Evolutionary conservation across 2,888 invertebrate genomes (phyloP).

Genomic region (Pseudeuparius sepicola): DNA sequence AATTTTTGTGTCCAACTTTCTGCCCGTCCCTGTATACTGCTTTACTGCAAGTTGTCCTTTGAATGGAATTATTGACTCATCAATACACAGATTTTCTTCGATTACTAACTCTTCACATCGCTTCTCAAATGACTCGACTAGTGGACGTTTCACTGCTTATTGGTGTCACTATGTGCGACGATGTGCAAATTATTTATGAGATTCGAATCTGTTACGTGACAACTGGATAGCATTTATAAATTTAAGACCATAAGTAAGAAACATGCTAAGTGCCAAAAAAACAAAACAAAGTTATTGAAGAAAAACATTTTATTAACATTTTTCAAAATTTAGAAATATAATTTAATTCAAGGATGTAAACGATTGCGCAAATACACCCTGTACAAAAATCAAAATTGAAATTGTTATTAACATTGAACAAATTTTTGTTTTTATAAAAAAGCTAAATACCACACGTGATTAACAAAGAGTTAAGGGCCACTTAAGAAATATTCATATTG

Average conservation of each 20-base stretch:
- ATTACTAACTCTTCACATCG: constrained; percentile 18
- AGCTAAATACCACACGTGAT: constrained; percentile 4
- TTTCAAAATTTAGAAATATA: constrained; percentile 6
- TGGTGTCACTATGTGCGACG: constrained; percentile 13
- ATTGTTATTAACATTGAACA: constrained; percentile 6
- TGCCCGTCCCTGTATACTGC: no score
- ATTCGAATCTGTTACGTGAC: constrained; percentile 18
- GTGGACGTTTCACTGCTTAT: constrained; percentile 19
- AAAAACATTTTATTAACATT: constrained; percentile 6
- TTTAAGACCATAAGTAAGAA: constrained; percentile 8
- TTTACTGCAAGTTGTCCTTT: constrained; percentile 14
- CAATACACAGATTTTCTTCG: constrained; percentile 18
- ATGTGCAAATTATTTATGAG: constrained; percentile 17
- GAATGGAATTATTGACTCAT: constrained; percentile 18
- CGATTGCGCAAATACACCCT: not conserved
- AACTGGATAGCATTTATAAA: constrained; percentile 16
- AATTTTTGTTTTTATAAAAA: constrained; percentile 4
- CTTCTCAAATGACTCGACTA: constrained; percentile 17
- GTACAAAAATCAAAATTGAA: no score
- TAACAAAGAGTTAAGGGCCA: constrained; percentile 14
- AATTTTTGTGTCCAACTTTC: no score
- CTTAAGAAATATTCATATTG: constrained; percentile 11
- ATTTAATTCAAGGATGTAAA: constrained; percentile 6
- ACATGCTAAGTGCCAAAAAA: constrained; percentile 6
- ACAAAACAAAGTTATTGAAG: constrained; percentile 6